Evolutionary conservation across 1,140 invertebrate species (phyloP).

Genomic region (Calosoma granatense): DNA sequence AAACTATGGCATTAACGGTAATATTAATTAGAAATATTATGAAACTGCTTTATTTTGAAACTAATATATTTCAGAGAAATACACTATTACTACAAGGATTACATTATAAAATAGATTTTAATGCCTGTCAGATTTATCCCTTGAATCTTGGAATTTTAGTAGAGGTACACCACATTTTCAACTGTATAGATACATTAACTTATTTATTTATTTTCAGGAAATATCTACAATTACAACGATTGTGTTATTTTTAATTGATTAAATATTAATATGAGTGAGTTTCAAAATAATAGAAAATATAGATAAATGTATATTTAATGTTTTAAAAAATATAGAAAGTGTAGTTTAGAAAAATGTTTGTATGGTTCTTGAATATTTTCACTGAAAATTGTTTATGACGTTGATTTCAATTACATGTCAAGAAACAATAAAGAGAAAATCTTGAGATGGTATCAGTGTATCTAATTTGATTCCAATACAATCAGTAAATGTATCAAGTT

Average conservation of each 20-base stretch:
- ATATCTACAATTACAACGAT: constrained; percentile 2
- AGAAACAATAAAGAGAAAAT: too few relatives aligned
- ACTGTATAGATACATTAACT: too few relatives aligned
- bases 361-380: too few relatives aligned
- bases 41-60: not conserved
- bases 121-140: not conserved
- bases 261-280: not conserved
- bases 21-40: not conserved
- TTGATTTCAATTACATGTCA: too few relatives aligned
- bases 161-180: too few relatives aligned
- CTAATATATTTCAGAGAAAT: constrained; percentile 4
- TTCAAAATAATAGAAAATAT: not conserved
- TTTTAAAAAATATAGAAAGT: not conserved
- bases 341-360: not conserved
- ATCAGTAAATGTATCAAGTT: too few relatives aligned
- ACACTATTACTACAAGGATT: not conserved
- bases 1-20: not conserved
- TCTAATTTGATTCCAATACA: too few relatives aligned
- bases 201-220: constrained; percentile 1
- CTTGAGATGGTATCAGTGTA: too few relatives aligned
- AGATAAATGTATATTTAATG: not conserved
- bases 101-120: constrained; percentile 2
- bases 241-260: constrained; percentile 4
- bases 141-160: not conserved
- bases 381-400: too few relatives aligned